These are phyloP conservation scores for Pyrgilauda ruficollis DNA, from an alignment of 2,113 vertebrate genomes.

Conservation along the genomic window DNA sequence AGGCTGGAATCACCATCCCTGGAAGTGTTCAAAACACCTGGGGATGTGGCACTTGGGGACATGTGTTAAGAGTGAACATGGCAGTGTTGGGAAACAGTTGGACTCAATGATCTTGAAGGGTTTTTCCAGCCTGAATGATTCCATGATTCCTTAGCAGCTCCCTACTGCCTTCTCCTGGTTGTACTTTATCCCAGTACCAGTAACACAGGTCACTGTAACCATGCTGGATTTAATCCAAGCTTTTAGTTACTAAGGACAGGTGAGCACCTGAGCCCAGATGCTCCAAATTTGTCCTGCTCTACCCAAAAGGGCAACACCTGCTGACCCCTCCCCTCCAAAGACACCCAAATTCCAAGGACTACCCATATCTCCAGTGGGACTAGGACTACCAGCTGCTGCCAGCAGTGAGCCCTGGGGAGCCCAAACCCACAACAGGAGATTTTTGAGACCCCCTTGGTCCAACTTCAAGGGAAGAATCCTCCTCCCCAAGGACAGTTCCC, in stretches of 20 bases:
- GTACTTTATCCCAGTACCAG: neutral
- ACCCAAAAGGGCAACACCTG: neutral
- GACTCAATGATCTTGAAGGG: neutral
- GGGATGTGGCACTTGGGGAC: neutral
- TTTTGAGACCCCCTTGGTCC: neutral
- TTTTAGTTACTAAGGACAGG: neutral
- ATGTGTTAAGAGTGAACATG: neutral
- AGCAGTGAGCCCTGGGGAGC: neutral
- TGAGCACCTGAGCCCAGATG: neutral
- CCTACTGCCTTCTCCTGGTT: neutral
- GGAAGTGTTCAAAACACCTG: neutral
- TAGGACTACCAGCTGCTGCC: neutral
- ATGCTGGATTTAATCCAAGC: neutral
- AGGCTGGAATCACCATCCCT: neutral
- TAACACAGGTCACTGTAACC: neutral
- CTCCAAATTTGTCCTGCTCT: neutral
- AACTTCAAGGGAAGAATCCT: neutral
- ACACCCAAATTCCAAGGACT: neutral
- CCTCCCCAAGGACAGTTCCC: neutral
- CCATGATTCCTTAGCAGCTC: neutral
- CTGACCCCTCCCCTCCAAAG: neutral
- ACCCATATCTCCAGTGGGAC: neutral
- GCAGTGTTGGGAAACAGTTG: neutral
- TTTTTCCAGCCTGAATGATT: neutral
- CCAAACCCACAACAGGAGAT: neutral